These are phyloP conservation scores for Tapirus indicus DNA, from an alignment of 2,797 vertebrate species.

Conservation along the genomic window DNA sequence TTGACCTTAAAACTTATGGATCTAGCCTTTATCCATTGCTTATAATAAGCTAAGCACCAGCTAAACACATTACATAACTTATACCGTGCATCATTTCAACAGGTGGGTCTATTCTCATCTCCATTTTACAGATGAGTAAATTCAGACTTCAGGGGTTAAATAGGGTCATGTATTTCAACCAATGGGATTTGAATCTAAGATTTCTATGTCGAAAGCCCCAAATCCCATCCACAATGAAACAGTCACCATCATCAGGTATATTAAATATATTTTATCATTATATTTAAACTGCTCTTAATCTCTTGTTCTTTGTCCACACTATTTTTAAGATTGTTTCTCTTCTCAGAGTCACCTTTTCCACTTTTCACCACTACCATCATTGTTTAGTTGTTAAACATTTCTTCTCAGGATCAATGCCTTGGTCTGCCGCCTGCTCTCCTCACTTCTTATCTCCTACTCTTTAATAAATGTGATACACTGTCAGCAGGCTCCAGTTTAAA, in stretches of 20 bases:
- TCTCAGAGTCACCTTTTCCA: neutral
- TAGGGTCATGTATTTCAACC: conserved; percentile 13
- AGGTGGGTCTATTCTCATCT: neutral
- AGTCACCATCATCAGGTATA: neutral
- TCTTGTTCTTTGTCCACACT: neutral
- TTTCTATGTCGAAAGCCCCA: neutral
- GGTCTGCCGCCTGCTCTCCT: neutral
- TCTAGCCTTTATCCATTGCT: neutral
- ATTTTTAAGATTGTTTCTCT: neutral
- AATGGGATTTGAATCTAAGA: neutral
- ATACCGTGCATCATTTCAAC: neutral
- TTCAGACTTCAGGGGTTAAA: conserved; percentile 1
- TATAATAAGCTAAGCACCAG: neutral
- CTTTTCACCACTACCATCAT: neutral
- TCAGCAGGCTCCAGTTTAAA: neutral
- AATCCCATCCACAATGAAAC: neutral
- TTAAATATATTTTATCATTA: neutral
- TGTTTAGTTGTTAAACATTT: neutral
- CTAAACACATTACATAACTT: neutral
- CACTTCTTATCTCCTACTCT: neutral
- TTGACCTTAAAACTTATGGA: neutral
- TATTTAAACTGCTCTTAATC: neutral
- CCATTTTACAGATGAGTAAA: neutral
- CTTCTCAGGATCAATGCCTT: neutral
- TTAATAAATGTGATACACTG: neutral